Evolutionary conservation across 2,113 vertebrate genomes (phyloP), one percentile per base, ranked within the genome.

Genomic region (Marcusenius ussheri): DNA sequence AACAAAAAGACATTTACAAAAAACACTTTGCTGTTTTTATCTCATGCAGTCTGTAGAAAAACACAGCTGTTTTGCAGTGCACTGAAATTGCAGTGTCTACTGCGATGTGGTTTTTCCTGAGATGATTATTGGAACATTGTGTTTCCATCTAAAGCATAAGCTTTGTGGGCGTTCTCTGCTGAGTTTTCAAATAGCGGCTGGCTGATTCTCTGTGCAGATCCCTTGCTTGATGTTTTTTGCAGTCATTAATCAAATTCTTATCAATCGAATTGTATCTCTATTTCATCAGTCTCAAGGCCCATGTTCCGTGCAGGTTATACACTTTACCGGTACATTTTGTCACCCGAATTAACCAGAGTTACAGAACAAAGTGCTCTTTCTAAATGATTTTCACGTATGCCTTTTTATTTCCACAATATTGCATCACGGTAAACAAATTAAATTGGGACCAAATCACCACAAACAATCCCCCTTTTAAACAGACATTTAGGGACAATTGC

Each of bases 1-100:
- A 51, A 87, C 85, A 87, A 87, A 56, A 87, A 87, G 49, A 17
- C 50, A 56, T 31, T 31, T 49, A 87, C 84, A 87, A 39, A 87
- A 70, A 87, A 87, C 15, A 87, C 85, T 87, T 87, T 87, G 50
- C 50, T 87, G 85, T 56, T 87, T 87, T 53, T 87, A 87, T 87
- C 85, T 87, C 85, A n/a, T 53, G 85, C 50, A 51, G 85, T 87
- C 27, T 56, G 31, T 87, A 35, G 50, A 53, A 87, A 87, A 87
- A 87, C 85, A 87, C 19, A 31, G 85, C 27, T 87, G 85, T 87
- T 86, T 27, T 87, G 50, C 39, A 42, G 39, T 42, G 39, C 39
- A 42, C 39, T 42, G 85, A 87, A 87, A 87, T 87, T 87, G 85
- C 85, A 87, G 85, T 56, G 85, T 87, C 85, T 87, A 51, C 85